Percentiles rank a stretch among this genome's conserved stretches.
These are phyloP conservation scores for Halesus radiatus DNA, from an alignment of 1,140 invertebrate species.

Conservation along the genomic window DNA sequence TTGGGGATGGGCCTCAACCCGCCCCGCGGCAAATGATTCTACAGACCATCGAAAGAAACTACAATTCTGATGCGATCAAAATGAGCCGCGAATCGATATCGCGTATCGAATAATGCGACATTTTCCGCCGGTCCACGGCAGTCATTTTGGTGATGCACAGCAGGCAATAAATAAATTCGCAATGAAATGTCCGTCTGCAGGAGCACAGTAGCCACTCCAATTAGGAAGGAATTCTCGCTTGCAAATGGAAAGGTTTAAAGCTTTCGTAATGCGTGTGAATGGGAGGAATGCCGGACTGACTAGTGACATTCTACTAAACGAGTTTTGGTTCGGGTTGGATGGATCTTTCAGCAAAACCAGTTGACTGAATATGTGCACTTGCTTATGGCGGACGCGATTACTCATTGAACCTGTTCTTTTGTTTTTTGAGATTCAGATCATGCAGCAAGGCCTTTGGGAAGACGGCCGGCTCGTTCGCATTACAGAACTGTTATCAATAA, in stretches of 20 bases:
- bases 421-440: conserved; percentile 22
- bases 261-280: neutral
- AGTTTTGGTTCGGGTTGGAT: neutral
- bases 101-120: conserved; percentile 10
- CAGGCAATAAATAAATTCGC: neutral
- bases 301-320: conserved; percentile 3
- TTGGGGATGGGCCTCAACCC: neutral
- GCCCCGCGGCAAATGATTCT: conserved; percentile 7
- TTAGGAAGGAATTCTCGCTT: neutral
- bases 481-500: neutral
- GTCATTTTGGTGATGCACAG: neutral
- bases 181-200: neutral
- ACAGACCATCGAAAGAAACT: conserved; percentile 14
- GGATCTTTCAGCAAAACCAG: conserved; percentile 20
- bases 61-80: conserved; percentile 29
- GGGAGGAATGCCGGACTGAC: neutral
- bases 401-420: conserved; percentile 36
- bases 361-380: conserved; percentile 32
- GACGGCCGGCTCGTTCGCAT: neutral
- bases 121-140: neutral
- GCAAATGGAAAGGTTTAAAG: neutral
- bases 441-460: neutral
- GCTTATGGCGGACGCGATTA: conserved; percentile 8
- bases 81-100: conserved; percentile 35
- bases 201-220: neutral